Percentiles rank a stretch among this genome's conserved stretches.
phyloP scores from a whole-genome alignment of 2,888 invertebrate species.

The Machimus rusticus region DNA sequence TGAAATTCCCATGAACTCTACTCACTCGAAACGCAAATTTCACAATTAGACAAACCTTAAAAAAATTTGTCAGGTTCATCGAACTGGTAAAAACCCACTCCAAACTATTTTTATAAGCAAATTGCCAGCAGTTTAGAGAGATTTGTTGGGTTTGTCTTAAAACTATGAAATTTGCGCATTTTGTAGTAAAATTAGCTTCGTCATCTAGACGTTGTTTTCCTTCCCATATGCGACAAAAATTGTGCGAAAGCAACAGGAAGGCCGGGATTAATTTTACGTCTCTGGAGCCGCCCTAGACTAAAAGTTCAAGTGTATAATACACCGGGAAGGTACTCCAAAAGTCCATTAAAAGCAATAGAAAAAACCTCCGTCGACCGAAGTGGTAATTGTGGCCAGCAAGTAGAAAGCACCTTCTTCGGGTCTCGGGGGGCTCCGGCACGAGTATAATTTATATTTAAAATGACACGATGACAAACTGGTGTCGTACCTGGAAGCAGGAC shows the following conservation, averaged over 20 bases:
- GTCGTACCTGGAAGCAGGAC: background rate
- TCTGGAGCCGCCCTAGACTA: background rate
- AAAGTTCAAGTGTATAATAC: background rate
- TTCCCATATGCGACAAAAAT: background rate
- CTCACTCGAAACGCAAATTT: background rate
- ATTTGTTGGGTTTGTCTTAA: background rate
- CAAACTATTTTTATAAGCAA: background rate
- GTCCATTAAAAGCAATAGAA: background rate
- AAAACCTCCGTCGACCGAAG: background rate
- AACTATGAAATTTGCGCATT: background rate
- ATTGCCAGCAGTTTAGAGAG: background rate
- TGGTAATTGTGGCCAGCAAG: background rate
- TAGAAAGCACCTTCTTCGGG: background rate
- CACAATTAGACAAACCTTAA: background rate
- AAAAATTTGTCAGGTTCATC: background rate
- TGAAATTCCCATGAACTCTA: background rate
- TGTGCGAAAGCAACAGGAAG: background rate
- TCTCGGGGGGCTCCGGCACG: background rate
- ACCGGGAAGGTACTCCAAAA: background rate
- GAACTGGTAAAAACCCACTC: background rate
- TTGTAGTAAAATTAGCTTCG: background rate
- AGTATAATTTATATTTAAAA: background rate
- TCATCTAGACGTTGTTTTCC: background rate
- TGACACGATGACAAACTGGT: background rate
- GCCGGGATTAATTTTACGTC: background rate